These are phyloP conservation scores for Cecidostiba fungosa DNA, from an alignment of 2,888 invertebrate genomes.

Conservation along the genomic window DNA sequence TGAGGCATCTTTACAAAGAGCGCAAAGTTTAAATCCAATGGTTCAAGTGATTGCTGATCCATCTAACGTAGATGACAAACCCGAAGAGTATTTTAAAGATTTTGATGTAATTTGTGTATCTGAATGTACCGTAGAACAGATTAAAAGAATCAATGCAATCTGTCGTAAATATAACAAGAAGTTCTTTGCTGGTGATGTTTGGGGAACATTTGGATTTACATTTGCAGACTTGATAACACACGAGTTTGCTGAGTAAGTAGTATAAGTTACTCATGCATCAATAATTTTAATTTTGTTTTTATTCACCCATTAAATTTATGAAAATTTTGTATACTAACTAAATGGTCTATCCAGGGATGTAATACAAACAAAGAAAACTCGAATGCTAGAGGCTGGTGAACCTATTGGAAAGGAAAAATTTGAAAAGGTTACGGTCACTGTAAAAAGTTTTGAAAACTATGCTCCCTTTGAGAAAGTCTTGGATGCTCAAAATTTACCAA, in stretches of 20 bases:
- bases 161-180: constrained; percentile 89
- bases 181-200: constrained; percentile 95
- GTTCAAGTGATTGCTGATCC: constrained; percentile 90
- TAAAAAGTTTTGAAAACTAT: constrained; percentile 85
- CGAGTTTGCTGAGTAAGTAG: constrained; percentile 88
- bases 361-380: constrained; percentile 79
- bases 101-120: constrained; percentile 94
- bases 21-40: constrained; percentile 95
- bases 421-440: constrained; percentile 84
- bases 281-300: not conserved
- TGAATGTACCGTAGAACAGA: constrained; percentile 86
- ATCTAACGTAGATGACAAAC: constrained; percentile 84
- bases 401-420: constrained; percentile 75
- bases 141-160: constrained; percentile 88
- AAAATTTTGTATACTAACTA: constrained; percentile 1
- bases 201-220: constrained; percentile 95
- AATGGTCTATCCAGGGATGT: constrained; percentile 81
- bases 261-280: not conserved
- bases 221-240: constrained; percentile 94
- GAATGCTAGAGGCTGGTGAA: constrained; percentile 83
- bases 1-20: constrained; percentile 88
- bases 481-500: constrained; percentile 80
- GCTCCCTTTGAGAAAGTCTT: constrained; percentile 86
- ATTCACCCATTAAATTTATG: not conserved
- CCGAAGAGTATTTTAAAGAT: constrained; percentile 86